Percentiles rank a stretch among this genome's conserved stretches.
These are phyloP conservation scores for Autographa gamma DNA, from an alignment of 2,888 invertebrate species.

Conservation along the genomic window DNA sequence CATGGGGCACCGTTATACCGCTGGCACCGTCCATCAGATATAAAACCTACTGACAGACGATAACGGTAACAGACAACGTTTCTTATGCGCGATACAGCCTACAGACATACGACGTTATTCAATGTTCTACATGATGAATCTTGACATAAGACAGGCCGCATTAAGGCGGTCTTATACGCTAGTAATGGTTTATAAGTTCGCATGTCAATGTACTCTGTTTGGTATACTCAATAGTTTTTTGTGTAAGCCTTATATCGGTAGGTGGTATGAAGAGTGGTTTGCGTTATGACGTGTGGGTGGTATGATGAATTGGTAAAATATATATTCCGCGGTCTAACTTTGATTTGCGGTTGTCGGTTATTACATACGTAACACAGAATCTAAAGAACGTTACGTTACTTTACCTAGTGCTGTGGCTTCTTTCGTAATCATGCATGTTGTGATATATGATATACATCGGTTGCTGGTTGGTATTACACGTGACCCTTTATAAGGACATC, in stretches of 20 bases:
- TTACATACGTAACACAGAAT: conserved; percentile 9
- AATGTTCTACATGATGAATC: conserved; percentile 66
- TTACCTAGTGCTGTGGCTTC: not conserved
- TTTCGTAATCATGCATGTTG: conserved; percentile 4
- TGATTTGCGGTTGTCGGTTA: conserved; percentile 31
- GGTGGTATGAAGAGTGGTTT: conserved; percentile 46
- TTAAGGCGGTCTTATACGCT: conserved; percentile 51
- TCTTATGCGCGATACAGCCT: conserved; percentile 67
- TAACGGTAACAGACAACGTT: conserved; percentile 81
- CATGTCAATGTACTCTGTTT: conserved; percentile 66
- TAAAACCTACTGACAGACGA: conserved; percentile 78
- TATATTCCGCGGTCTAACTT: conserved; percentile 25
- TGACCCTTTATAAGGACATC: conserved; percentile 1
- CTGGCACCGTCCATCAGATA: conserved; percentile 79
- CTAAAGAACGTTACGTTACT: not conserved
- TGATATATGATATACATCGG: conserved; percentile 1
- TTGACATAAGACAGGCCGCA: conserved; percentile 61
- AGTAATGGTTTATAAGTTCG: conserved; percentile 58
- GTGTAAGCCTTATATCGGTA: conserved; percentile 37
- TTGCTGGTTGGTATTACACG: not conserved
- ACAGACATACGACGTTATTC: conserved; percentile 62
- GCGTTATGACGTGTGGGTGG: conserved; percentile 44
- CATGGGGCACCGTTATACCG: conserved; percentile 72
- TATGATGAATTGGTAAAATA: conserved; percentile 37
- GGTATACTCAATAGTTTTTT: conserved; percentile 40